These are phyloP conservation scores for Chanos chanos DNA, from an alignment of 2,797 vertebrate genomes.

Conservation along the genomic window DNA sequence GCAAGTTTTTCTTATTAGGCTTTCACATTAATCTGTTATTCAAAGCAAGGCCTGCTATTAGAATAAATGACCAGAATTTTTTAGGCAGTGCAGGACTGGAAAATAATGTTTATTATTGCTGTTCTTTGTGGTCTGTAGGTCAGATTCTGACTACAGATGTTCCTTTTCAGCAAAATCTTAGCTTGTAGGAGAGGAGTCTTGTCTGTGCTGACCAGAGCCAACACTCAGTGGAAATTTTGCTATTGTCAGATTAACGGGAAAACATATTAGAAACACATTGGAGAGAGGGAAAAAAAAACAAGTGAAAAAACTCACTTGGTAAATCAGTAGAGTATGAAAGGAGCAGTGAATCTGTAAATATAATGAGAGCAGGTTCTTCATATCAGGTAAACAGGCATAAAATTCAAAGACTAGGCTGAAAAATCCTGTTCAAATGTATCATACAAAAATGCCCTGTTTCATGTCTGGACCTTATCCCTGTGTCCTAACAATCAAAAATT, in stretches of 20 bases:
- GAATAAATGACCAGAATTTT: conserved; percentile 14
- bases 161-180: conserved; percentile 11
- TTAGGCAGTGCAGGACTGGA: conserved; percentile 3
- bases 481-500: neutral
- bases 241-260: conserved; percentile 15
- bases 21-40: too few relatives aligned
- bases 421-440: too few relatives aligned
- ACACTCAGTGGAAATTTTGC: neutral
- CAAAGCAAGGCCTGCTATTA: conserved; percentile 8
- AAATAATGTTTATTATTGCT: conserved; percentile 38
- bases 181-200: neutral
- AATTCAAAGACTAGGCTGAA: too few relatives aligned
- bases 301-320: neutral
- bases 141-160: conserved; percentile 25
- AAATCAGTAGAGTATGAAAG: too few relatives aligned
- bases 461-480: too few relatives aligned
- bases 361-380: neutral
- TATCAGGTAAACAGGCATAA: too few relatives aligned
- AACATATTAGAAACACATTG: conserved; percentile 22
- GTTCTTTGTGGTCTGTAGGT: conserved; percentile 15
- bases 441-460: too few relatives aligned
- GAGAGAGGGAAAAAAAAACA: conserved; percentile 5
- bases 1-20: too few relatives aligned
- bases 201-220: conserved; percentile 8
- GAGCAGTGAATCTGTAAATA: neutral